phyloP scores from a whole-genome alignment of 2,797 vertebrate species.

The Xenentodon cancila region DNA sequence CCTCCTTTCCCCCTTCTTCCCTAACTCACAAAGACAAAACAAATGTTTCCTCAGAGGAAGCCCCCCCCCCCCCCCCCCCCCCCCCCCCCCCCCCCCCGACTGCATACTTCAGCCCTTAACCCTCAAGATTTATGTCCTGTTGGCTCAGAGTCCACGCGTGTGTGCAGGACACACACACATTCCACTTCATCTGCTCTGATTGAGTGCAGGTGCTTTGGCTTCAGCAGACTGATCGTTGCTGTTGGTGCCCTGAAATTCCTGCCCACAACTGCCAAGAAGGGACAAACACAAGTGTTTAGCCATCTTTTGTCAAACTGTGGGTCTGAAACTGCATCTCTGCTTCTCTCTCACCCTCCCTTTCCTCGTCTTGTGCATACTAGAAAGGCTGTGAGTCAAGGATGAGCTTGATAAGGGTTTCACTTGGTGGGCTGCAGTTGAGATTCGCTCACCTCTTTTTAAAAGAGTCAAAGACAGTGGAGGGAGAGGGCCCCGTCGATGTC shows the following conservation, averaged over 20 bases:
- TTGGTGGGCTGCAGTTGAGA: constrained; percentile 40
- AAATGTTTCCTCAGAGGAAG: constrained; percentile 51
- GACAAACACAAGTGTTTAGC: constrained; percentile 38
- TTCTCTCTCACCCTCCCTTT: constrained; percentile 7
- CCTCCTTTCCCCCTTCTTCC: constrained; percentile 1
- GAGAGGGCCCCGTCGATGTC: constrained; percentile 30
- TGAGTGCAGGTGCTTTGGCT: constrained; percentile 62
- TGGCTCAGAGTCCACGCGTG: constrained; percentile 30
- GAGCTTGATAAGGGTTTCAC: constrained; percentile 57
- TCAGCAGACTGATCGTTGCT: constrained; percentile 49
- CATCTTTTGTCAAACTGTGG: constrained; percentile 59
- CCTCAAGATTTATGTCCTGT: constrained; percentile 47
- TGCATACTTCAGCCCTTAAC: constrained; percentile 52
- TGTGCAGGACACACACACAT: constrained; percentile 30
- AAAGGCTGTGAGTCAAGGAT: constrained; percentile 64
- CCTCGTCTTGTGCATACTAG: constrained; percentile 6
- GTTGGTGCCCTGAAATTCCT: constrained; percentile 50
- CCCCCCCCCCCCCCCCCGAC: constrained; percentile 38
- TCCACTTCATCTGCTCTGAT: constrained; percentile 50
- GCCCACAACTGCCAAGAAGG: constrained; percentile 54
- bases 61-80: constrained; percentile 27
- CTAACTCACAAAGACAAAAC: constrained; percentile 48
- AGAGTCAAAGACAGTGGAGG: constrained; percentile 30
- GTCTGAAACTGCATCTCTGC: constrained; percentile 32
- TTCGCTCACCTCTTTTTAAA: constrained; percentile 55